These are phyloP conservation scores for Metacarcinus magister DNA, from an alignment of 2,888 invertebrate genomes.

Conservation along the genomic window DNA sequence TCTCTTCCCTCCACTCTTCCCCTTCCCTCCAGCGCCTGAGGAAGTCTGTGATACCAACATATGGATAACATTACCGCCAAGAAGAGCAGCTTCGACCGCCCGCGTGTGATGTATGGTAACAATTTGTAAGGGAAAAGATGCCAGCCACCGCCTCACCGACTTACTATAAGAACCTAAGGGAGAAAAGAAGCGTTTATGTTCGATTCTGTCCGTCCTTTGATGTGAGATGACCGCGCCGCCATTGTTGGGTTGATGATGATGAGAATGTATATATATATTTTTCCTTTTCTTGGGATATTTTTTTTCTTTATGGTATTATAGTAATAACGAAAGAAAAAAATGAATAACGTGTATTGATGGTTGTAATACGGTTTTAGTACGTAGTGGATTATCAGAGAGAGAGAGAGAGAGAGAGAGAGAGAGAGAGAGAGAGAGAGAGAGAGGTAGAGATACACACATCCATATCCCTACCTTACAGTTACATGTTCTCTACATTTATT, in stretches of 20 bases:
- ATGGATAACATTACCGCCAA: constrained; percentile 6
- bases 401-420: too few species aligned
- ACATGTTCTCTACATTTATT: too few species aligned
- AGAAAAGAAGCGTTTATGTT: neutral
- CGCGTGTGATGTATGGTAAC: neutral
- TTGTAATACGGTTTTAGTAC: too few species aligned
- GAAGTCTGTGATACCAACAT: constrained; percentile 26
- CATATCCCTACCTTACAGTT: too few species aligned
- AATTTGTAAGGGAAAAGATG: constrained; percentile 9
- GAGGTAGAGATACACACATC: too few species aligned
- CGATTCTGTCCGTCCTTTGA: neutral
- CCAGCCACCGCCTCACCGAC: neutral
- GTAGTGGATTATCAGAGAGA: too few species aligned
- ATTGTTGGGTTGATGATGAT: neutral
- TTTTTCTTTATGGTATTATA: neutral
- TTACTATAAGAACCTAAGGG: neutral
- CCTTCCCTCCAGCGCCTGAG: neutral
- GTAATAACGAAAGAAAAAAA: neutral
- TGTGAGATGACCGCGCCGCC: neutral
- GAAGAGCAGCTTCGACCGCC: constrained; percentile 5
- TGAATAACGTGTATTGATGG: too few species aligned
- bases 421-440: too few species aligned
- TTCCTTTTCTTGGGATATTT: neutral
- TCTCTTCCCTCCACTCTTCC: neutral
- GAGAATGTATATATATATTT: neutral